Base-by-base conservation (phyloP, 2,888 invertebrate genomes). In the Frankliniella intonsa region DNA sequence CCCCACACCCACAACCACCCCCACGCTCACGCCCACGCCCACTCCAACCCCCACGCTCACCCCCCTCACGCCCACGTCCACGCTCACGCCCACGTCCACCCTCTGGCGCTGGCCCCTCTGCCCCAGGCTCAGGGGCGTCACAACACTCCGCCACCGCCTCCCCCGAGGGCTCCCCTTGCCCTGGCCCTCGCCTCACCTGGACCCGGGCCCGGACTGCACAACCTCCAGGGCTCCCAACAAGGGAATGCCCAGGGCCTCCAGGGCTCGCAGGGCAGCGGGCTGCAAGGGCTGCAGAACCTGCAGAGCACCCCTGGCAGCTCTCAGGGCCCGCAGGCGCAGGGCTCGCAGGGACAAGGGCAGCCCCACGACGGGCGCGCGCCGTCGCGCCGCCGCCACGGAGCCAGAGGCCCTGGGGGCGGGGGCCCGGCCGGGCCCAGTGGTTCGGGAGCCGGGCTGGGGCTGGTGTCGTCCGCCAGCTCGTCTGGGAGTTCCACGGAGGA, bases 71-170 rank as follows among this genome's bases (percentile, higher is more conserved):
- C 69, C 22, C 69, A 69, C 69, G 8, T 11, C 1, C 22, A 69
- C 69, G 22, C 69, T 8, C 69, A 69, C 69, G 69, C 69, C 5
- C 69, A 69, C 69, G 69, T 69, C n/a, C 69, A 69, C 69, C 69
- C 69, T 8, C 69, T 69, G n/a, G n/a, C 69, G 22, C 69, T 22
- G 69, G 22, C 69, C 9, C 69, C n/a, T 0, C 69, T 69, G 5
- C 69, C 69, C 69, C 11, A n/a, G n/a, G n/a, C 69, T 22, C 69
- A 22, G n/a, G 69, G 22, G 69, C 69, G 69, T 0, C 69, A 69
- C 69, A 69, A 11, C 69, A 69, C 69, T 0, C 69, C 69, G n/a
- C 69, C 69, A 7, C 69, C 69, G 69, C 69, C 69, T 0, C 69
- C 69, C 69, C 69, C 38, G 38, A 38, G 69, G 22, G 69, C 69